phyloP scores from a whole-genome alignment of 2,113 vertebrate genomes.

The Spermophilus dauricus region DNA sequence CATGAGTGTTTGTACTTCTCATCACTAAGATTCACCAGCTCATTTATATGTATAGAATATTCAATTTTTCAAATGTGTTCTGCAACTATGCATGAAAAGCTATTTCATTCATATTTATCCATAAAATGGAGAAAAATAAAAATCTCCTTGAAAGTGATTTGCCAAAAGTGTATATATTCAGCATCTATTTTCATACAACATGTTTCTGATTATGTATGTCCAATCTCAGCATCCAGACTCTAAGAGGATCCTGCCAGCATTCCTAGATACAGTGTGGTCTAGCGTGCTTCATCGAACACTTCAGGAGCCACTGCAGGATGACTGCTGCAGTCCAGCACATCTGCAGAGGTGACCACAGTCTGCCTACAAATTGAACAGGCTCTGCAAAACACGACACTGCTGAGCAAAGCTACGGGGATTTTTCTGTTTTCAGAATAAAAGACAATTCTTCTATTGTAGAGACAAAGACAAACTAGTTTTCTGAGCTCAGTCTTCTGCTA shows the following conservation, averaged over 20 bases:
- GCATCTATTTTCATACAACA: slow-evolving; percentile 43
- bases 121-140: slow-evolving; percentile 67
- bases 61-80: slow-evolving; percentile 15
- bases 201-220: background rate
- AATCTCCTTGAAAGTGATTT: slow-evolving; percentile 42
- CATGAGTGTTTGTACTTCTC: background rate
- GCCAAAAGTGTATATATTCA: background rate
- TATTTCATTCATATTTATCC: slow-evolving; percentile 47
- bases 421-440: slow-evolving; percentile 28
- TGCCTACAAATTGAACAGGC: background rate
- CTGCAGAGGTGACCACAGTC: background rate
- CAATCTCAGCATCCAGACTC: background rate
- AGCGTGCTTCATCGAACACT: background rate
- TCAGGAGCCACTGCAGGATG: background rate
- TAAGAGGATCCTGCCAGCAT: background rate
- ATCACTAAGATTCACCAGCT: background rate
- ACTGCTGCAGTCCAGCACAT: background rate
- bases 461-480: background rate
- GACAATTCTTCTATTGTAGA: background rate
- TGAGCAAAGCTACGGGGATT: background rate
- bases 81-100: slow-evolving; percentile 10
- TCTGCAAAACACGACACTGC: background rate
- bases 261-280: background rate
- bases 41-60: slow-evolving; percentile 10
- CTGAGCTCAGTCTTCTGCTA: background rate